Evolutionary conservation across 2,797 vertebrate species (phyloP).

Genomic region (Peromyscus aztecus): DNA sequence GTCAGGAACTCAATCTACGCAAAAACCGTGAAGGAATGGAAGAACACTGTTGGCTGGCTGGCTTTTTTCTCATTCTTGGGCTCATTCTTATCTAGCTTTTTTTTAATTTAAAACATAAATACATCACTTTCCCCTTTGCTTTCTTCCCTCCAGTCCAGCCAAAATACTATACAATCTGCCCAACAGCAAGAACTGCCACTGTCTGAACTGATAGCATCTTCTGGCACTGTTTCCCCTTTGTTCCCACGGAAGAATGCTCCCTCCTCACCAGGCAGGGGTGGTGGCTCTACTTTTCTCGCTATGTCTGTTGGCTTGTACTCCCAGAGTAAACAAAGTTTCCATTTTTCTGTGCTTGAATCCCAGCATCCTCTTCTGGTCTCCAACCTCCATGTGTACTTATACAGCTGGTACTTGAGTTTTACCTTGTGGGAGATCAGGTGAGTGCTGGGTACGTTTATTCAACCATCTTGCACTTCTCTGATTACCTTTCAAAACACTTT

Average conservation of each 20-base stretch:
- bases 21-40: too few species aligned
- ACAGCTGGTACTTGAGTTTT: neutral
- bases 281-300: neutral
- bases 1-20: too few species aligned
- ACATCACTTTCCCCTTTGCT: too few species aligned
- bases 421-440: neutral
- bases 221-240: neutral
- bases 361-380: neutral
- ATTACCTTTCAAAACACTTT: neutral
- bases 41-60: too few species aligned
- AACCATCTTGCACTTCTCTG: neutral
- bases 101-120: too few species aligned
- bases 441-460: neutral
- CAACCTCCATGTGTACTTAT: too few species aligned
- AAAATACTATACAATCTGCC: neutral
- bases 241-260: neutral
- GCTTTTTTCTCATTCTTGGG: too few species aligned
- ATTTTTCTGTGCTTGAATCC: too few species aligned
- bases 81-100: too few species aligned
- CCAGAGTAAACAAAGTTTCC: neutral
- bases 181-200: neutral
- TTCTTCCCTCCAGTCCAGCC: neutral
- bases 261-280: neutral
- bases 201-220: neutral
- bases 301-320: neutral